Conservation (phyloP, 2,888 invertebrate species). For the Apamea crenata region DNA sequence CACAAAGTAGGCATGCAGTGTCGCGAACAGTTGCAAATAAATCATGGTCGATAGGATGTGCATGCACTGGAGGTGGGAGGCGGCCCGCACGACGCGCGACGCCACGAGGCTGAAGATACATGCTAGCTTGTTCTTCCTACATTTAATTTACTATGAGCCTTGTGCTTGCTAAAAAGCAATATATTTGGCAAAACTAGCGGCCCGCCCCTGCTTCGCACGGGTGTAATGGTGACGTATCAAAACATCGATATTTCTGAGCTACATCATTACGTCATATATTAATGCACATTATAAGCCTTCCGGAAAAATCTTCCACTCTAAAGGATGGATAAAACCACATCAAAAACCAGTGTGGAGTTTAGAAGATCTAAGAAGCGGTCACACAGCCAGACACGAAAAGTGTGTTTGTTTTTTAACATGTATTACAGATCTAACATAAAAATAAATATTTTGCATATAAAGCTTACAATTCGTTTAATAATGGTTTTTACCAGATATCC, state of each 20-base stretch:
- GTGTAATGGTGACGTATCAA: background rate
- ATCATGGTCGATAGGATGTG: background rate
- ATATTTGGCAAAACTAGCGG: background rate
- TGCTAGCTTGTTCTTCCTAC: background rate
- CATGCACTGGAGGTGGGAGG: conserved; percentile 27
- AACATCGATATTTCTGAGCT: background rate
- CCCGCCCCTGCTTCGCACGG: background rate
- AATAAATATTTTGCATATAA: background rate
- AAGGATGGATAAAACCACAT: background rate
- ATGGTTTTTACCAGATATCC: background rate
- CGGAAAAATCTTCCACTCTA: background rate
- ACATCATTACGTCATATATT: no score
- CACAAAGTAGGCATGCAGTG: background rate
- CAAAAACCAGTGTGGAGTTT: no score
- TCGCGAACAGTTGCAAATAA: background rate
- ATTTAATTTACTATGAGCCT: background rate
- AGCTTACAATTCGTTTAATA: background rate
- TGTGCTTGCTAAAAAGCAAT: background rate
- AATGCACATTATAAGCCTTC: background rate
- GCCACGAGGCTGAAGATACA: background rate
- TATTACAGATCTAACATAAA: background rate
- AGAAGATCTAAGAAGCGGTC: background rate
- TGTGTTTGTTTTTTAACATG: background rate
- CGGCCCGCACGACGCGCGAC: conserved; percentile 25
- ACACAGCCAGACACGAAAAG: background rate